These are phyloP conservation scores for Zootermopsis nevadensis DNA, from an alignment of 2,888 invertebrate species.

Conservation along the genomic window DNA sequence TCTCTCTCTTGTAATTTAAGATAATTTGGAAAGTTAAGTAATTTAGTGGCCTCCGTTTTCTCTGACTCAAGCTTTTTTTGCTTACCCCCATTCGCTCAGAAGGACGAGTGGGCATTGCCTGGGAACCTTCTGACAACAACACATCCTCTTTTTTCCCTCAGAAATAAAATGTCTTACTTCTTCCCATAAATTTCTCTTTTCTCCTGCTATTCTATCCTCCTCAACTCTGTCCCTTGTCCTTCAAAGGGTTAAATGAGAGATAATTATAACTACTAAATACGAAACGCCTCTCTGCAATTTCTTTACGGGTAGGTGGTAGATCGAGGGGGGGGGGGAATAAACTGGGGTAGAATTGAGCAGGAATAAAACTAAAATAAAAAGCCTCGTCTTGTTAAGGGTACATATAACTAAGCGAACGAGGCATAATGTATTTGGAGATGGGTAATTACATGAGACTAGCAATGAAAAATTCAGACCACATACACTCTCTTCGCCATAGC, in stretches of 20 bases:
- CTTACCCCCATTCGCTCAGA: too few relatives aligned
- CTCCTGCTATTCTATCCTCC: too few relatives aligned
- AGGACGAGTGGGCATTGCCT: too few relatives aligned
- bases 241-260: neutral
- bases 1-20: too few relatives aligned
- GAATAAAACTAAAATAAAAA: conserved; percentile 15
- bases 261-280: neutral
- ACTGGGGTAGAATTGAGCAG: neutral
- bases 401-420: conserved; percentile 32
- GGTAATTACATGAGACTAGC: conserved; percentile 33
- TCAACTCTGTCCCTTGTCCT: too few relatives aligned
- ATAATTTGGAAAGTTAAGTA: too few relatives aligned
- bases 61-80: too few relatives aligned
- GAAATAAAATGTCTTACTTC: too few relatives aligned
- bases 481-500: conserved; percentile 12
- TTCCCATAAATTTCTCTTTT: too few relatives aligned
- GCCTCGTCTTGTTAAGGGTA: neutral
- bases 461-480: conserved; percentile 39
- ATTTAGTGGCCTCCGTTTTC: too few relatives aligned
- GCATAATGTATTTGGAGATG: conserved; percentile 38
- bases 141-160: too few relatives aligned
- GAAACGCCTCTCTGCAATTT: neutral
- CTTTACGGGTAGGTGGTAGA: neutral
- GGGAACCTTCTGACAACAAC: too few relatives aligned
- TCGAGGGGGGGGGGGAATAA: neutral